Evolutionary conservation across 2,797 vertebrate species (phyloP).

Genomic region (Cyprinodon diabolis): DNA sequence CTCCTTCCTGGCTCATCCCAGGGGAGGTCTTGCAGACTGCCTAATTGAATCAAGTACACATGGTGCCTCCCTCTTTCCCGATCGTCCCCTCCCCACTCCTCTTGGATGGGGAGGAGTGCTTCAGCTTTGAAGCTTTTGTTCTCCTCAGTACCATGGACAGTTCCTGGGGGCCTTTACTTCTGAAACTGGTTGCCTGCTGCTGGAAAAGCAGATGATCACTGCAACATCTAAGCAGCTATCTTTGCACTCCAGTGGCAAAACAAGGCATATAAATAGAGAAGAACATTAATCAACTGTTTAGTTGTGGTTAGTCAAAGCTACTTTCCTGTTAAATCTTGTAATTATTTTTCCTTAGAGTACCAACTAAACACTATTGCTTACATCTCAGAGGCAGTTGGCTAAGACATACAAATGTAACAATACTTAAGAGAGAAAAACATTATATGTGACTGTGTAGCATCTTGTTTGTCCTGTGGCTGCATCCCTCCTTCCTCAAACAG

Average conservation of each 20-base stretch:
- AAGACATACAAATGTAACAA: conserved; percentile 41
- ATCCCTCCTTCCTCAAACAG: conserved; percentile 44
- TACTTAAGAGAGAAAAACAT: conserved; percentile 17
- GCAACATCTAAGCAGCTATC: conserved; percentile 32
- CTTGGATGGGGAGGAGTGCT: conserved; percentile 54
- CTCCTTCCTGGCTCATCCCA: conserved; percentile 75
- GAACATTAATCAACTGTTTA: conserved; percentile 18
- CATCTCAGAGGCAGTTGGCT: conserved; percentile 42
- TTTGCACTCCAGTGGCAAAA: background rate
- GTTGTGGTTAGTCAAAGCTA: background rate
- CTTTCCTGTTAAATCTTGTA: background rate
- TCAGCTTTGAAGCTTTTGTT: conserved; percentile 77
- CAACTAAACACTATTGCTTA: conserved; percentile 31
- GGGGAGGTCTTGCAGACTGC: conserved; percentile 84
- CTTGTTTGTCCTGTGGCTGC: conserved; percentile 58
- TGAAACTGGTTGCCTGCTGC: conserved; percentile 73
- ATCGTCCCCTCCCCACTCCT: conserved; percentile 58
- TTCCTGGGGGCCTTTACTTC: conserved; percentile 39
- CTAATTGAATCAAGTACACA: conserved; percentile 94
- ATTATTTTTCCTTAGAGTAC: background rate
- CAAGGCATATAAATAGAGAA: conserved; percentile 17
- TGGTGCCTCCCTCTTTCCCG: conserved; percentile 70
- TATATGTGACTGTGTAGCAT: conserved; percentile 61
- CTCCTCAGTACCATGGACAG: conserved; percentile 78
- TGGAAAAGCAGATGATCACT: conserved; percentile 43